Base-by-base conservation (phyloP, 2,888 invertebrate genomes). In the Operophtera brumata region DNA sequence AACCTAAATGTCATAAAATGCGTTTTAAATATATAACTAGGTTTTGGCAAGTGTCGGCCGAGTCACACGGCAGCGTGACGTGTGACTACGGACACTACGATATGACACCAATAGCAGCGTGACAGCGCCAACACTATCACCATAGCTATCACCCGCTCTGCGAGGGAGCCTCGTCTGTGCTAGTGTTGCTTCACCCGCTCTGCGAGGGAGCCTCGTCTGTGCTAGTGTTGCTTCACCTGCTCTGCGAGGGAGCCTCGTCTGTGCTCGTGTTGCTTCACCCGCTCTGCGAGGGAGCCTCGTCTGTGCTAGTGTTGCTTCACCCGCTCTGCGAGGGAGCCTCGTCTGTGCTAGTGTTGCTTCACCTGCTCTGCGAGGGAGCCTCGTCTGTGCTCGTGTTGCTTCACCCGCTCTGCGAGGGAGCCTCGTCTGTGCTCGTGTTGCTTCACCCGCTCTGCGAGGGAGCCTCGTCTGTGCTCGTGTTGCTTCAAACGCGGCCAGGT, bases 1-100 rank as follows among this genome's bases (percentile, higher is more conserved):
- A 61, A 61, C 48, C 50, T 56, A 62, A 58, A 71, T 73, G 77
- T 78, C 75, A 77, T 75, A 73, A 75, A 73, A 78, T 67, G 81
- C 73, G 67, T 75, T 20, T 20, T 3, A 3, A 79, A 61, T 62
- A 73, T 81, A 84, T 61, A 81, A 76, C 82, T 85, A 86, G 80
- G 85, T 86, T 85, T 86, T 86, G 86, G 86, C 86, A 85, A 86
- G 85, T 80, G 80, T 72, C 68, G 73, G 74, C 76, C 77, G 69
- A 64, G 74, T 57, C 76, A 76, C 37, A 41, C 80, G 47, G 75
- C 75, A 28, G 69, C 67, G 30, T 41, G 20, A n/a, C 34, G n/a
- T 34, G 30, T 30, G 30, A 30, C 30, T 30, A 8, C 30, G 28
- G 28, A 9, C 28, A 9, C 28, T 6, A 6, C 28, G 28, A 9